Conservation (phyloP, 2,797 vertebrate genomes). For the Manis javanica region DNA sequence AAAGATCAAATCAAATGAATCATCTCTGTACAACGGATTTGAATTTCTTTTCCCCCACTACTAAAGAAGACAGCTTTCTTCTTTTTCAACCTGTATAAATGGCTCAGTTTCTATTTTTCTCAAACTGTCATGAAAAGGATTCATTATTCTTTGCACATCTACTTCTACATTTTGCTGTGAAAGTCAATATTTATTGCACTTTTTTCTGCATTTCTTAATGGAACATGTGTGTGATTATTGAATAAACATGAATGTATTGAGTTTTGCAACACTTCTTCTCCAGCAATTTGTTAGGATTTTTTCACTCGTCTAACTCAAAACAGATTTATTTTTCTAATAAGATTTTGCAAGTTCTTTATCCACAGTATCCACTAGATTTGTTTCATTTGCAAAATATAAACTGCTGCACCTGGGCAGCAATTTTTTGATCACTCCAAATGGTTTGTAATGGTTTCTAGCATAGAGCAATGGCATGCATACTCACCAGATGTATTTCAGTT, state of each 20-base stretch:
- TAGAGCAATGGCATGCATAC: background rate
- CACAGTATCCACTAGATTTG: constrained; percentile 79
- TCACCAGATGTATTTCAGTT: constrained; percentile 72
- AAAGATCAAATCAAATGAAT: constrained; percentile 52
- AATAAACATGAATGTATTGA: constrained; percentile 84
- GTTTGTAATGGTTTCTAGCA: constrained; percentile 70
- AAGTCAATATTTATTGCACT: constrained; percentile 83
- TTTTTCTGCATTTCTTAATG: constrained; percentile 82
- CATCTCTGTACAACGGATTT: constrained; percentile 15
- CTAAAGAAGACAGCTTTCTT: constrained; percentile 57
- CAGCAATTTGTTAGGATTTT: constrained; percentile 77
- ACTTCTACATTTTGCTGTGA: constrained; percentile 78
- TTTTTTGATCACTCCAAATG: constrained; percentile 78
- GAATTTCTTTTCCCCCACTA: background rate
- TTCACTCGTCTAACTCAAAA: constrained; percentile 80
- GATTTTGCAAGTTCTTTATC: constrained; percentile 77
- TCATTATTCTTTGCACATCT: constrained; percentile 78
- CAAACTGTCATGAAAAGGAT: constrained; percentile 71
- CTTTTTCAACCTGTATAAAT: constrained; percentile 74
- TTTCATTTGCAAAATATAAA: constrained; percentile 84
- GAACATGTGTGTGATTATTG: constrained; percentile 84
- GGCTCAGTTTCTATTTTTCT: constrained; percentile 70
- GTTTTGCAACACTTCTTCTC: constrained; percentile 77
- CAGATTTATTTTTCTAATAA: constrained; percentile 84
- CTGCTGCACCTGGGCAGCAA: constrained; percentile 77